Evolutionary conservation across 2,888 invertebrate species (phyloP).

Genomic region (Tenthredo mesomela): DNA sequence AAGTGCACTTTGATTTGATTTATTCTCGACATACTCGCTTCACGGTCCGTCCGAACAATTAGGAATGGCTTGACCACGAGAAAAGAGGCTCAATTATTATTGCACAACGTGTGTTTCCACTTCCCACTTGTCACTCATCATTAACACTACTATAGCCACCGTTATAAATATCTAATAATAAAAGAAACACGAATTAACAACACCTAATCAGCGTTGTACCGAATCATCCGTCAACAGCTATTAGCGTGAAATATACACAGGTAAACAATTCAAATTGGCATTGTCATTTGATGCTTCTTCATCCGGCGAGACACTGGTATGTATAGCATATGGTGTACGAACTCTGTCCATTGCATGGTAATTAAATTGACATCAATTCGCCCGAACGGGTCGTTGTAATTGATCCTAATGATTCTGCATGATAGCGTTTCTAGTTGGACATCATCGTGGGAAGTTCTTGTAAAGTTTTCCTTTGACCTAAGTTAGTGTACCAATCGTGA

Average conservation of each 20-base stretch:
- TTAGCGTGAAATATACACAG: not conserved
- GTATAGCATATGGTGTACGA: not conserved
- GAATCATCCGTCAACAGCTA: not conserved
- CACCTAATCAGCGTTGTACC: not conserved
- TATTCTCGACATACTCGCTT: conserved; percentile 31
- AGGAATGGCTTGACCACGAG: conserved; percentile 14
- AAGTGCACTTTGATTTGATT: conserved; percentile 48
- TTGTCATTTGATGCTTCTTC: not conserved
- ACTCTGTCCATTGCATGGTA: conserved; percentile 12
- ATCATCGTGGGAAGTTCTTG: conserved; percentile 25
- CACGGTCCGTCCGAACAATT: conserved; percentile 42
- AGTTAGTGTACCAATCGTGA: not conserved
- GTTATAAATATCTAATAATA: not conserved
- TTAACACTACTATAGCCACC: not conserved
- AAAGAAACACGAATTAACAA: not conserved
- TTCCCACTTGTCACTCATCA: conserved; percentile 23
- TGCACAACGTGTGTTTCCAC: conserved; percentile 8
- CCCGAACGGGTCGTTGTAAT: conserved; percentile 26
- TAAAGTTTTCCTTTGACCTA: conserved; percentile 21
- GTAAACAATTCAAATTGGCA: not conserved
- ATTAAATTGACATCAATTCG: conserved; percentile 48
- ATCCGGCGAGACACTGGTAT: not conserved
- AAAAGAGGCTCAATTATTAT: conserved; percentile 21
- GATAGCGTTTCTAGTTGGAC: not conserved
- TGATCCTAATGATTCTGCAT: conserved; percentile 32